Conservation (phyloP, 1,140 invertebrate species). For the Pemphigus obesinymphae region DNA sequence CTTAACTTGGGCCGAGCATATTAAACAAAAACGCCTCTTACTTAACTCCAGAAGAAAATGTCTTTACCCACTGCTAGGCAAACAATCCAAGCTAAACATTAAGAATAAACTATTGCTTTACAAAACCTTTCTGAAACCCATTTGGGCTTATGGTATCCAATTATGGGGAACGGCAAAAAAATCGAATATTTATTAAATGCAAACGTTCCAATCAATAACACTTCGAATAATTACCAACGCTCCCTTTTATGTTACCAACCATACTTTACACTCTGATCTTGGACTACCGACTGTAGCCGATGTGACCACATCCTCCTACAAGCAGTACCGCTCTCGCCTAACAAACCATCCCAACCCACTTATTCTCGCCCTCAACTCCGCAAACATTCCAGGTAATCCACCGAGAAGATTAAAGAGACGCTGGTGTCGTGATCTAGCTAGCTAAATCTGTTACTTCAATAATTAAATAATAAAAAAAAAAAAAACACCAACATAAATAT, state of each 20-base stretch:
- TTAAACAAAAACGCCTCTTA: background rate
- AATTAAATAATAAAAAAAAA: too few relatives aligned
- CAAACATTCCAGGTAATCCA: too few relatives aligned
- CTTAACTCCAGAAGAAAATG: background rate
- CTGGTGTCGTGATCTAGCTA: too few relatives aligned
- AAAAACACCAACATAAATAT: too few relatives aligned
- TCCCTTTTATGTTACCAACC: background rate
- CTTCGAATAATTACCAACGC: background rate
- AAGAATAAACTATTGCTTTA: background rate
- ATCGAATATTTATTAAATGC: background rate
- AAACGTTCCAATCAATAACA: background rate
- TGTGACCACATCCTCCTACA: background rate
- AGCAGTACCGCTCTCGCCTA: background rate
- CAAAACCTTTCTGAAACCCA: background rate
- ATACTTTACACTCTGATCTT: background rate
- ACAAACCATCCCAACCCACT: background rate
- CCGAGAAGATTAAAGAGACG: too few relatives aligned
- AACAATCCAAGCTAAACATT: background rate
- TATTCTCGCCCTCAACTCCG: too few relatives aligned
- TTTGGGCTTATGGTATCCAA: background rate
- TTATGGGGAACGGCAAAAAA: background rate
- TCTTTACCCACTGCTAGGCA: background rate
- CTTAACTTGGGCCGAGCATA: background rate
- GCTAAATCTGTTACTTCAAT: too few relatives aligned
- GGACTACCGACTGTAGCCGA: background rate